Base-by-base conservation (phyloP, 2,797 vertebrate species). In the Leucoraja ocellata region DNA sequence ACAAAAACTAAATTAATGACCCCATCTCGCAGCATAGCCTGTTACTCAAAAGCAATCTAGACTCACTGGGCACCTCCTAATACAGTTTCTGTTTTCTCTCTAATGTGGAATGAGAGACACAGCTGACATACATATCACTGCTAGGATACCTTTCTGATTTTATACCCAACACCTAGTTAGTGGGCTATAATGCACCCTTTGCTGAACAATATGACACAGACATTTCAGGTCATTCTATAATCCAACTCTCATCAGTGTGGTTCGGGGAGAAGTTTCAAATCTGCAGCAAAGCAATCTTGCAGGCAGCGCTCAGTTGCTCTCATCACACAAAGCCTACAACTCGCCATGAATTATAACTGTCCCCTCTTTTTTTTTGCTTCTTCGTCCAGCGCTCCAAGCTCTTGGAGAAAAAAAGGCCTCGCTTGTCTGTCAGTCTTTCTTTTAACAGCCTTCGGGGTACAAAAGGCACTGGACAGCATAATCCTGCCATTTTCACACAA, bases 271-370 rank as follows among this genome's bases (percentile, higher is more conserved):
- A 98, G 97, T 98, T 98, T 99, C 98, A 98, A 46, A 46, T 46
- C 46, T 98, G 98, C 98, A 97, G 98, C 98, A 98, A 99, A 99
- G 98, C 98, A 99, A 99, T 99, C 98, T 99, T 97, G 97, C 97
- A 97, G 98, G 98, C 98, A 98, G 98, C 97, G 98, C 98, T 98
- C 98, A 96, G 97, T 97, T 97, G 98, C 98, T 98, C 98, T 99
- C 98, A 99, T 99, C 98, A 97, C 97, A 98, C 97, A 98, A 98
- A 98, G 97, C 98, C 97, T 97, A 97, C 97, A 98, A 98, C 98
- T 98, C 97, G 97, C 98, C 98, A 98, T 99, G 98, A 99, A 99
- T 99, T 98, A 99, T 98, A 98, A 98, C 98, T 96, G 98, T 96
- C 97, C 98, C 96, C 46, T 46, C 46, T 46, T 46, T 46, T 46